Conservation (phyloP, 1,140 invertebrate species). For the Calephelis nemesis region DNA sequence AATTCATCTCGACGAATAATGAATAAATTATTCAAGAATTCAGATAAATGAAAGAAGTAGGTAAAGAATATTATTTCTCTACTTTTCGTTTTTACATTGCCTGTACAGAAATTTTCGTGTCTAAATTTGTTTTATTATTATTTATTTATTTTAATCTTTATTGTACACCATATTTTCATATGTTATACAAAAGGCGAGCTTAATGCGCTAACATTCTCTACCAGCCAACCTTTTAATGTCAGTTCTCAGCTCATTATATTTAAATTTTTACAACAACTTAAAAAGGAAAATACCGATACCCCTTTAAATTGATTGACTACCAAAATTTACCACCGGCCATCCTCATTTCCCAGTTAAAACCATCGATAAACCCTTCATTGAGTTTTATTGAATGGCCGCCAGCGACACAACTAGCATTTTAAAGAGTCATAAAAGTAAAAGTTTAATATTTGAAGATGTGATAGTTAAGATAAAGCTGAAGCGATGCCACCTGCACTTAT, state of each 20-base stretch:
- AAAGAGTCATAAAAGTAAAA: constrained; percentile 72
- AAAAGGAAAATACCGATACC: not conserved
- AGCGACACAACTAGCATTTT: constrained; percentile 62
- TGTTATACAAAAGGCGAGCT: too few species aligned
- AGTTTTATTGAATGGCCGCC: constrained; percentile 50
- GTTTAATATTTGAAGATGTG: constrained; percentile 71
- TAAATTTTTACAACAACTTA: not conserved
- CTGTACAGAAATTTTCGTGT: too few species aligned
- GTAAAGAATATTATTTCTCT: not conserved
- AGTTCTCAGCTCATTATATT: constrained; percentile 1
- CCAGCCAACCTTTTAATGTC: too few species aligned
- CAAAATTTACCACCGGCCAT: constrained; percentile 11
- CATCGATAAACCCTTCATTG: constrained; percentile 32
- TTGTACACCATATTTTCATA: too few species aligned
- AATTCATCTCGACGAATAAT: too few species aligned
- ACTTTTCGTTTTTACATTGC: too few species aligned
- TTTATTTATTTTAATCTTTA: too few species aligned
- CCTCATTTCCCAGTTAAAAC: constrained; percentile 16
- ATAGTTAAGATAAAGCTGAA: constrained; percentile 67
- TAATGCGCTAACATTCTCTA: too few species aligned
- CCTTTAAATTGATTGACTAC: constrained; percentile 3
- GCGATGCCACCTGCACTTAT: constrained; percentile 66
- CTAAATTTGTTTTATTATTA: not conserved
- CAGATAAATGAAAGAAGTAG: not conserved
- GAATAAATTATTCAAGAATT: too few species aligned